phyloP scores from a whole-genome alignment of 1,140 invertebrate genomes.

The Zeugodacus cucurbitae region DNA sequence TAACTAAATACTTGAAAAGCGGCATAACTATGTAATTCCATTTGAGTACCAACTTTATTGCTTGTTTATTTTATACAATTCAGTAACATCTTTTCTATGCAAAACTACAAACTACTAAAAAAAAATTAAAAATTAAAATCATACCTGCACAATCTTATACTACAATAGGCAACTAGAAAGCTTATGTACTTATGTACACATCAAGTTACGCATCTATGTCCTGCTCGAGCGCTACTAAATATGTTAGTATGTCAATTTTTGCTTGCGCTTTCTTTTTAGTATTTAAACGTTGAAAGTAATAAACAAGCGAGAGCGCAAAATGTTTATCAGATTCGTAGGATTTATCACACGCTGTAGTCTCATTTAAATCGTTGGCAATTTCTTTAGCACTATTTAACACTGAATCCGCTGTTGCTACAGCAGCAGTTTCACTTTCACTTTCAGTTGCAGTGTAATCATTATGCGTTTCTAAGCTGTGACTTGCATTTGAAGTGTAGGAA shows the following conservation, averaged over 20 bases:
- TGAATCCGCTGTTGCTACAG: background rate
- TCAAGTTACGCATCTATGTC: background rate
- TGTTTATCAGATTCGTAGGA: slow-evolving; percentile 29
- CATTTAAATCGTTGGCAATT: background rate
- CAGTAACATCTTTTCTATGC: background rate
- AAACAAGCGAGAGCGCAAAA: slow-evolving; percentile 34
- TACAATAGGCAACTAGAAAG: background rate
- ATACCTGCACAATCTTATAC: background rate
- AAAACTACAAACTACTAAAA: background rate
- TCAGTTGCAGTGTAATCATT: background rate
- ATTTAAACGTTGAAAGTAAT: slow-evolving; percentile 15
- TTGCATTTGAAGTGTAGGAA: background rate
- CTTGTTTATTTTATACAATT: background rate
- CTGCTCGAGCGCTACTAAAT: background rate
- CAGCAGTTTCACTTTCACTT: no score
- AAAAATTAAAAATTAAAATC: background rate
- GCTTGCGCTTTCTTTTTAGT: slow-evolving; percentile 6
- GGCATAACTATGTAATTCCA: background rate
- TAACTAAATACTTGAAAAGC: background rate
- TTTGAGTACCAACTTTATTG: background rate
- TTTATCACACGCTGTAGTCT: background rate
- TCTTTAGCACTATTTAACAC: background rate
- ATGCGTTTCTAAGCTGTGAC: background rate
- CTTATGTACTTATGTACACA: background rate
- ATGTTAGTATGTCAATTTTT: slow-evolving; percentile 25